These are phyloP conservation scores for Sminthurides aquaticus DNA, from an alignment of 2,888 invertebrate genomes.

Conservation along the genomic window DNA sequence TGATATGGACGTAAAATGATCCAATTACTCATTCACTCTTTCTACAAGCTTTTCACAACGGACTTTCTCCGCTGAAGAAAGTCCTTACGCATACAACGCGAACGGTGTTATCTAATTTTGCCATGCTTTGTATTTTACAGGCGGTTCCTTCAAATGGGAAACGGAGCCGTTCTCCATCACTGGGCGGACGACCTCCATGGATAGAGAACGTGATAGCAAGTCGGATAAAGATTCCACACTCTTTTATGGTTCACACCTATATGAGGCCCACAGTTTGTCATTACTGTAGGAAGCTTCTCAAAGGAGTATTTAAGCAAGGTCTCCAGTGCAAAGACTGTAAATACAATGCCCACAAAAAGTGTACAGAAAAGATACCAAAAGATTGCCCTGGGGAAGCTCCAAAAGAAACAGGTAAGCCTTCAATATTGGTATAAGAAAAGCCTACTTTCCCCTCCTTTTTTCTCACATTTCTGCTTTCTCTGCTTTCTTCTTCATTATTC, in stretches of 20 bases:
- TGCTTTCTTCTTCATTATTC: no score
- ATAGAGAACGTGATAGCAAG: slow-evolving; percentile 63
- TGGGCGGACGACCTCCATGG: slow-evolving; percentile 61
- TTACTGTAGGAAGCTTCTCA: slow-evolving; percentile 87
- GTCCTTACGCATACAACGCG: no score
- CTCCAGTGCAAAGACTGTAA: slow-evolving; percentile 95
- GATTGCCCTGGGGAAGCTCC: slow-evolving; percentile 78
- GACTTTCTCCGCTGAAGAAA: no score
- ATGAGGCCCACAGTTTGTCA: slow-evolving; percentile 95
- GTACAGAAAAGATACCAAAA: slow-evolving; percentile 78
- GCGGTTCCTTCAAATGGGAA: slow-evolving; percentile 27
- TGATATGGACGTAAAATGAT: no score
- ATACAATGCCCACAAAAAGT: slow-evolving; percentile 92
- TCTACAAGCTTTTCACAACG: no score
- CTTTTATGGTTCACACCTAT: slow-evolving; percentile 93
- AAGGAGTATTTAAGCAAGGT: slow-evolving; percentile 92
- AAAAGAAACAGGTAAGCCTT: slow-evolving; percentile 51
- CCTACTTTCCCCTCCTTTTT: not conserved
- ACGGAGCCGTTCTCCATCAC: slow-evolving; percentile 62
- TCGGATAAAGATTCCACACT: slow-evolving; percentile 63
- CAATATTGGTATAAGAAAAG: not conserved
- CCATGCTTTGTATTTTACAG: slow-evolving; percentile 9
- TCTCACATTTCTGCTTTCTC: not conserved
- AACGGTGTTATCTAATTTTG: not conserved
- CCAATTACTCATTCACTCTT: no score